Evolutionary conservation across 2,888 invertebrate species (phyloP).

Genomic region (Synergus gifuensis): DNA sequence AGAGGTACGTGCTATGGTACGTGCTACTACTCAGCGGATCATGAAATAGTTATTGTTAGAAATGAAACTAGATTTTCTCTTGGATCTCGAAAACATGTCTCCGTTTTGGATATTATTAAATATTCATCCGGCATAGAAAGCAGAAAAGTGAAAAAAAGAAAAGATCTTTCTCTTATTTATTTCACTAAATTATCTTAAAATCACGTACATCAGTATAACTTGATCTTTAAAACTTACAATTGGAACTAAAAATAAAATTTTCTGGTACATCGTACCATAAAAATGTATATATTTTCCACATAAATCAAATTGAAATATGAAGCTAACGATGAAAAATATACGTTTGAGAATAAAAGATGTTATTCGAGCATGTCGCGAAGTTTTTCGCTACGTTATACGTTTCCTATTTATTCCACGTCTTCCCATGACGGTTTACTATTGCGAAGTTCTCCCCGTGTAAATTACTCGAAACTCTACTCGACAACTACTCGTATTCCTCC

Average conservation of each 20-base stretch:
- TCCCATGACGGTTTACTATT: constrained; percentile 37
- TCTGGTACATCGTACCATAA: no score
- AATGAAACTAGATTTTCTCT: not conserved
- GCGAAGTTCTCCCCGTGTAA: constrained; percentile 36
- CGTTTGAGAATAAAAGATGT: constrained; percentile 10
- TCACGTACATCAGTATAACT: no score
- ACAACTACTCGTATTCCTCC: constrained; percentile 34
- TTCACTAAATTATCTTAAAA: no score
- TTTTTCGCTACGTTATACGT: not conserved
- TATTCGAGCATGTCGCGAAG: not conserved
- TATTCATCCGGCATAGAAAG: no score
- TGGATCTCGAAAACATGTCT: not conserved
- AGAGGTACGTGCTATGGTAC: constrained; percentile 14
- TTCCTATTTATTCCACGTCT: constrained; percentile 33
- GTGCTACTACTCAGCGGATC: not conserved
- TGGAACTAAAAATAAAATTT: no score
- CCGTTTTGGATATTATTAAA: not conserved
- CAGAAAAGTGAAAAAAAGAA: no score
- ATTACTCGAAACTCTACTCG: constrained; percentile 33
- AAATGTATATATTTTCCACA: not conserved
- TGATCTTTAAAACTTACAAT: no score
- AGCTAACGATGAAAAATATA: constrained; percentile 9
- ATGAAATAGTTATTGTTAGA: constrained; percentile 34
- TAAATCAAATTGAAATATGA: constrained; percentile 4
- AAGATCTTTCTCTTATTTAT: no score